Base-by-base conservation (phyloP, 2,113 vertebrate genomes). In the Pungitius pungitius region DNA sequence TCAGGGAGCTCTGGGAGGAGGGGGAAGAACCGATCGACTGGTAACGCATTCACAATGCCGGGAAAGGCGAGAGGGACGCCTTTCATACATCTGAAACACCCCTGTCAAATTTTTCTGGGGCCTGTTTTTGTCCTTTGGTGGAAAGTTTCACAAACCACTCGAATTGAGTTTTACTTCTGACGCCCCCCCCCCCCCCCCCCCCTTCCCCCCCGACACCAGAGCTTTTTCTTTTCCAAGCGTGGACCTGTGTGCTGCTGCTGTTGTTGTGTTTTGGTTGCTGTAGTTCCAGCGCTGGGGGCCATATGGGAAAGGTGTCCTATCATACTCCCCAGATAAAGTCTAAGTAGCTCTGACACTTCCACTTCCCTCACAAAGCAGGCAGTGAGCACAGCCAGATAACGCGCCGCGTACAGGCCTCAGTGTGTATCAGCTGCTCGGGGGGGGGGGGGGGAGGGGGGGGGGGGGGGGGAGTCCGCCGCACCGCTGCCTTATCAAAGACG, bases 1-100 rank as follows among this genome's bases (percentile, higher is more conserved):
- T 98, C 95, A 97, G 94, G 91, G 55, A 87, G 78, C 91, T 84
- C 84, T 20, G 1, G 87, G 93, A 93, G 93, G 67, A 92, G 88
- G 75, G n/a, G 84, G 85, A 69, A 66, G 68, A 84, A 83, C 64
- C 75, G 72, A 94, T 92, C 94, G 85, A 92, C 87, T 88, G 76
- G 40, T 92, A 91, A 92, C 91, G 90, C 87, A 87, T 91, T 93
- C 83, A 84, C 92, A 94, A 90, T 85, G 88, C 82, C 59, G 75
- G 79, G 86, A 88, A 89, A 87, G 89, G 85, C 60, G 75, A 85
- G 75, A 88, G 83, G 73, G 82, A 84, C 40, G 69, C 85, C 85
- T 91, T 89, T 83, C 77, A 80, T 79, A 85, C 54, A 37, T 77
- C 70, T 69, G 24, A 75, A 86, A 88, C 89, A 84, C 84, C 84